Base-by-base conservation (phyloP, 2,113 vertebrate genomes). In the Nansenia antarctica region DNA sequence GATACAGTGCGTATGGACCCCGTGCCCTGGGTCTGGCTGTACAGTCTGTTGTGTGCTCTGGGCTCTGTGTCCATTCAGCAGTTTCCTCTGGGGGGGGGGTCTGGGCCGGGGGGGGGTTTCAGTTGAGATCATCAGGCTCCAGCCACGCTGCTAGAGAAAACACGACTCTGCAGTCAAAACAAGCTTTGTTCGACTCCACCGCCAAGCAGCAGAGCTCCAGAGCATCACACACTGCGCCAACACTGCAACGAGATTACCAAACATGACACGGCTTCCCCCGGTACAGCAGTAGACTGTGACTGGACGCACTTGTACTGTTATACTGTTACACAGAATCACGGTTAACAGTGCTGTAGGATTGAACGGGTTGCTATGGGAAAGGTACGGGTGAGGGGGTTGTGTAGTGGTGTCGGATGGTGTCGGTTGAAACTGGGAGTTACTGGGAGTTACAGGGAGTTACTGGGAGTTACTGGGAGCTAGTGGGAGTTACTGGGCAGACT, bases 81-180 rank as follows among this genome's bases (percentile, higher is more conserved):
- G 45, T 62, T 62, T 35, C 24, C 60, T 26, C 11, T 59, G 12
- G 54, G 70, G 67, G n/a, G n/a, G n/a, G n/a, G n/a, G n/a, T n/a
- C n/a, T n/a, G n/a, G n/a, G n/a, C 11, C 32, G 12, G 54, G 70
- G 67, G n/a, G n/a, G n/a, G n/a, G 30, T 20, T 59, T 34, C 58
- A 60, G 58, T 60, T 29, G 58, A 20, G 58, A 62, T 58, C 9
- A 62, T 58, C 9, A 8, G 2, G 0, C 0, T 65, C 22, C 26
- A 52, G 15, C 22, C 5, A 54, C 1, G n/a, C 3, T 69, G 45
- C 58, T 54, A 26, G 18, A 62, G 27, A 42, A 62, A 37, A 22
- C 32, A 37, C 3, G 32, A 37, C 59, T 61, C 20, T 61, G 34
- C 59, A 39, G 24, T 37, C 34, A 24, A 61, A 61, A 61, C 22